Percentiles rank a stretch among this genome's conserved stretches.
These are phyloP conservation scores for Myotis findleyi DNA, from an alignment of 2,797 vertebrate species.

Conservation along the genomic window DNA sequence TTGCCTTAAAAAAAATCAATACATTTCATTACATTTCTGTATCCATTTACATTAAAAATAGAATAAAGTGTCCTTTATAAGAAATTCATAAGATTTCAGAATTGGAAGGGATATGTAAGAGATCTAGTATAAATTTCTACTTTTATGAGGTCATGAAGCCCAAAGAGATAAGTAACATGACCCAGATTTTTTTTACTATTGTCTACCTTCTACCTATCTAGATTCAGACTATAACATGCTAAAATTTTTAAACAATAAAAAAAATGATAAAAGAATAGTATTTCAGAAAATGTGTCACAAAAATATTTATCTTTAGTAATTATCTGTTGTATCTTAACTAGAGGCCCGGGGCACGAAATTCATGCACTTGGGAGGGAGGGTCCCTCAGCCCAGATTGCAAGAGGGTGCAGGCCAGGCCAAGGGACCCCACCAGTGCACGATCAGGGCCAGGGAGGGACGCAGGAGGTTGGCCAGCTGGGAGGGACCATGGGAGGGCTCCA, in stretches of 20 bases:
- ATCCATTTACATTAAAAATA: conserved; percentile 26
- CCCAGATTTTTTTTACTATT: neutral
- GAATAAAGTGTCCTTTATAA: neutral
- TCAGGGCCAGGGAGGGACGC: accelerated
- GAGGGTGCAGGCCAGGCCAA: too few species aligned
- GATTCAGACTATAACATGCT: neutral
- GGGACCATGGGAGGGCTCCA: too few species aligned
- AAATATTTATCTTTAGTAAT: neutral
- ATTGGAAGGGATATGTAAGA: neutral
- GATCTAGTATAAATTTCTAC: neutral
- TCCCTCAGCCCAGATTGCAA: too few species aligned
- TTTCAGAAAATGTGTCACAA: neutral
- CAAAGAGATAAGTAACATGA: neutral
- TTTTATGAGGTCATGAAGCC: neutral
- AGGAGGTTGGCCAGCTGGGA: too few species aligned
- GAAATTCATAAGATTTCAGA: neutral
- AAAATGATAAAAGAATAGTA: neutral
- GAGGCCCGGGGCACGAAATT: too few species aligned
- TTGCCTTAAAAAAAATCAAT: neutral
- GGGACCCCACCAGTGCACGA: too few species aligned
- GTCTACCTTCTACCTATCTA: neutral
- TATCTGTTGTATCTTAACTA: conserved; percentile 1
- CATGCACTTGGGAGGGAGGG: too few species aligned
- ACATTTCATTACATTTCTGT: neutral
- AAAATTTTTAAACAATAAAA: conserved; percentile 2